Conservation (phyloP, 2,113 vertebrate species). For the Semnornis frantzii region DNA sequence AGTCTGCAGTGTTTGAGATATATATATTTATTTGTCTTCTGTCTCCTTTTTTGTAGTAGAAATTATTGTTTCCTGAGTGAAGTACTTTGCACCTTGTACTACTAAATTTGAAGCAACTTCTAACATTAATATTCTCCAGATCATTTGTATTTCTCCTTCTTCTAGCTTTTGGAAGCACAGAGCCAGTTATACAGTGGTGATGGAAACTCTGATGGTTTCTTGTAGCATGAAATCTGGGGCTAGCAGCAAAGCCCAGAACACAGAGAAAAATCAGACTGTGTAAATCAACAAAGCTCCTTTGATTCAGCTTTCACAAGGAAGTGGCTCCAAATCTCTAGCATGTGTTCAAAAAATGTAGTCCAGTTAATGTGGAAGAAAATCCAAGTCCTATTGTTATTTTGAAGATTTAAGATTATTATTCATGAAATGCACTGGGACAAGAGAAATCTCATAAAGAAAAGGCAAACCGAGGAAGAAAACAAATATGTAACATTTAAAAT, state of each 20-base stretch:
- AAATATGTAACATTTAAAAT: slow-evolving; percentile 73
- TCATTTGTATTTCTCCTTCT: slow-evolving; percentile 19
- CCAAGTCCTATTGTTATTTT: slow-evolving; percentile 34
- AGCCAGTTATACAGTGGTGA: background rate
- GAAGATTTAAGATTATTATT: slow-evolving; percentile 29
- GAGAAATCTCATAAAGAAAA: slow-evolving; percentile 63
- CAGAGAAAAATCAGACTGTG: slow-evolving; percentile 52
- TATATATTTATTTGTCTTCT: background rate
- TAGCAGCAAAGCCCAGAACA: slow-evolving; percentile 17
- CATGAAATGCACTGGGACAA: slow-evolving; percentile 12
- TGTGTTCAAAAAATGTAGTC: slow-evolving; percentile 42
- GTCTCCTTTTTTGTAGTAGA: background rate
- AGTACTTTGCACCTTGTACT: slow-evolving; percentile 22
- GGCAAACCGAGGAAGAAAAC: slow-evolving; percentile 48
- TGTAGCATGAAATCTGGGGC: slow-evolving; percentile 29
- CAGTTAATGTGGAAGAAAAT: slow-evolving; percentile 47
- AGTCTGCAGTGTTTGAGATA: background rate
- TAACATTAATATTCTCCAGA: slow-evolving; percentile 12
- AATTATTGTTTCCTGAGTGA: slow-evolving; percentile 26
- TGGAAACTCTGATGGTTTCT: slow-evolving; percentile 25
- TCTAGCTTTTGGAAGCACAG: background rate
- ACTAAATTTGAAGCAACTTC: slow-evolving; percentile 46
- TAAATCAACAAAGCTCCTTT: slow-evolving; percentile 59
- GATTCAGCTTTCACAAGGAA: slow-evolving; percentile 58
- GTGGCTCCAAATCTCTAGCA: slow-evolving; percentile 38